phyloP scores from a whole-genome alignment of 2,888 invertebrate species.

The Eurytoma californica region DNA sequence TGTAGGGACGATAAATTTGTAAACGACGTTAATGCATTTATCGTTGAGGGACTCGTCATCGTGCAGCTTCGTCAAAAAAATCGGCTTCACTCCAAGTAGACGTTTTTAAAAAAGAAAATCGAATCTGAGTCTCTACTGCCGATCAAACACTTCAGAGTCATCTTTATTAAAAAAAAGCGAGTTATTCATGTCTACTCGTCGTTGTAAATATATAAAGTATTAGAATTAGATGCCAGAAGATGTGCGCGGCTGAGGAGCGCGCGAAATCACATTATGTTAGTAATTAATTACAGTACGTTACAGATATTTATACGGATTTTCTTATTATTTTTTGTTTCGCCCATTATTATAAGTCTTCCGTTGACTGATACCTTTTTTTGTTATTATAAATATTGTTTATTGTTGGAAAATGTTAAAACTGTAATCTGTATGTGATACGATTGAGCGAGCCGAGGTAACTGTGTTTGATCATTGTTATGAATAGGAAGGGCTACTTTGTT shows the following conservation, averaged over 20 bases:
- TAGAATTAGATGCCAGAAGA: slow-evolving; percentile 33
- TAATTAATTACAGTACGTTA: slow-evolving; percentile 37
- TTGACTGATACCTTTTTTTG: slow-evolving; percentile 49
- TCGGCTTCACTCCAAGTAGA: too few relatives aligned
- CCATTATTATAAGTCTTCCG: slow-evolving; percentile 41
- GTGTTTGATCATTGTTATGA: slow-evolving; percentile 26
- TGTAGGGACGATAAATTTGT: too few relatives aligned
- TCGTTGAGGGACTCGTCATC: too few relatives aligned
- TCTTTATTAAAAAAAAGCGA: not conserved
- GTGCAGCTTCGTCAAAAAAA: too few relatives aligned
- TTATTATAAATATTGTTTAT: slow-evolving; percentile 50
- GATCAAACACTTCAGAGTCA: slow-evolving; percentile 37
- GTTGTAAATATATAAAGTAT: slow-evolving; percentile 53
- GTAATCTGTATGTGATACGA: slow-evolving; percentile 35
- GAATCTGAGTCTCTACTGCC: not conserved
- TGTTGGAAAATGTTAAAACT: slow-evolving; percentile 46
- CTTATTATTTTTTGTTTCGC: slow-evolving; percentile 29
- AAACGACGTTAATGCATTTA: too few relatives aligned
- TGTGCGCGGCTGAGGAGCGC: slow-evolving; percentile 18
- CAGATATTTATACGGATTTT: slow-evolving; percentile 53
- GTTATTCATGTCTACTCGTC: slow-evolving; percentile 25
- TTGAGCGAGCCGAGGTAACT: slow-evolving; percentile 12
- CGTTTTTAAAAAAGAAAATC: too few relatives aligned
- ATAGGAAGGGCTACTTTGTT: slow-evolving; percentile 18
- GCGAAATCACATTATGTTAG: slow-evolving; percentile 20